Percentiles rank a stretch among this genome's conserved stretches.
phyloP scores from a whole-genome alignment of 2,797 vertebrate genomes.

The Cuculus canorus region DNA sequence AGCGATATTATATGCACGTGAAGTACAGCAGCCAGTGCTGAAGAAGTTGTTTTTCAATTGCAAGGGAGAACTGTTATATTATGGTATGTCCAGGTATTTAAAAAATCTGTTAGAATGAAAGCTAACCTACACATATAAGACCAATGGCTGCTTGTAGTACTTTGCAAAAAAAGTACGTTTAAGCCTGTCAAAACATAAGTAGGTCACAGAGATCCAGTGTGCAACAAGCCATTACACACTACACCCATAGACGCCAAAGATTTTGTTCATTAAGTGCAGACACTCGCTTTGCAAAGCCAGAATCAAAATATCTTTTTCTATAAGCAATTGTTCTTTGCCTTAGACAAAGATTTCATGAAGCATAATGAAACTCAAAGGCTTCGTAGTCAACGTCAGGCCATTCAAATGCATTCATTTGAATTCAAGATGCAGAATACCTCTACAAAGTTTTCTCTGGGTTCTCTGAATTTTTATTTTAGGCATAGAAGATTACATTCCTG shows the following conservation, averaged over 20 bases:
- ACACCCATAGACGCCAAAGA: neutral
- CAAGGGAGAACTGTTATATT: slow-evolving; percentile 35
- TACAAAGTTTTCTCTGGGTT: neutral
- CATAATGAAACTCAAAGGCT: neutral
- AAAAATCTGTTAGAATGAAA: slow-evolving; percentile 51
- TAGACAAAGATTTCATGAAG: neutral
- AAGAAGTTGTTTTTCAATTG: slow-evolving; percentile 31
- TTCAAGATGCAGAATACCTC: neutral
- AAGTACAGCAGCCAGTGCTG: slow-evolving; percentile 41
- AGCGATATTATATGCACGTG: slow-evolving; percentile 36
- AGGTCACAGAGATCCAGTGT: neutral
- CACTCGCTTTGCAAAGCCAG: neutral
- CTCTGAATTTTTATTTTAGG: slow-evolving; percentile 22
- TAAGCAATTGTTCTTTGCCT: neutral
- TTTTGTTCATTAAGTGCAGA: neutral
- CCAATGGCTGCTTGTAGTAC: neutral
- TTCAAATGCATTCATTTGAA: neutral
- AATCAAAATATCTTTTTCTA: slow-evolving; percentile 24
- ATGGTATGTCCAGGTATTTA: slow-evolving; percentile 56
- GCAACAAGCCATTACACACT: neutral
- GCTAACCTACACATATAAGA: slow-evolving; percentile 12
- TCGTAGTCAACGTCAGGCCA: neutral
- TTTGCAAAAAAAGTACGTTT: neutral
- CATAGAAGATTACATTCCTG: neutral
- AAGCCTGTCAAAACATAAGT: neutral